These are phyloP conservation scores for Chymomyza fuscimana DNA, from an alignment of 2,888 invertebrate genomes.

Conservation along the genomic window DNA sequence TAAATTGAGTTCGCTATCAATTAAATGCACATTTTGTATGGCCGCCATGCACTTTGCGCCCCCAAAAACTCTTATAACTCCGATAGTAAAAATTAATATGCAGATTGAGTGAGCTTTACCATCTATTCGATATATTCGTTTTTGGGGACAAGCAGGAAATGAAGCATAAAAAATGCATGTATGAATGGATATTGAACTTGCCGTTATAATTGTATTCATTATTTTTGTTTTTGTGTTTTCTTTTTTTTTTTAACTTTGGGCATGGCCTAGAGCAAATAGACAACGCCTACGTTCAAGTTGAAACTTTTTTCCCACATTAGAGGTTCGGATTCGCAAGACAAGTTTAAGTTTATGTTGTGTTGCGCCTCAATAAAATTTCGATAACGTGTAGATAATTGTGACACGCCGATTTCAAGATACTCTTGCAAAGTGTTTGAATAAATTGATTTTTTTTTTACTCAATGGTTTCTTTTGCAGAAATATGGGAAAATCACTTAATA, in stretches of 20 bases:
- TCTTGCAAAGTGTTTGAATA: slow-evolving; percentile 29
- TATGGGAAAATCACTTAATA: no score
- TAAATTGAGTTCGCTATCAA: slow-evolving; percentile 42
- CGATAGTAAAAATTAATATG: slow-evolving; percentile 59
- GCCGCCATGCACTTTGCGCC: slow-evolving; percentile 68
- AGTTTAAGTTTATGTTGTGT: slow-evolving; percentile 10
- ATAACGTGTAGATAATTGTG: slow-evolving; percentile 11
- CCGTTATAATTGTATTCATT: neutral
- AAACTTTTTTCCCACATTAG: slow-evolving; percentile 67
- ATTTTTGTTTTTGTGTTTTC: neutral
- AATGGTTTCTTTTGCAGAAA: no score
- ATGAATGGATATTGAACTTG: neutral
- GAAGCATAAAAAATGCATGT: slow-evolving; percentile 67
- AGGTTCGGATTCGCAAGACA: slow-evolving; percentile 54
- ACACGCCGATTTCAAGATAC: slow-evolving; percentile 37
- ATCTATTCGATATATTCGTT: neutral
- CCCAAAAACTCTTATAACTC: neutral
- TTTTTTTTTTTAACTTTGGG: slow-evolving; percentile 34
- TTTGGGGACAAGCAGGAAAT: slow-evolving; percentile 56
- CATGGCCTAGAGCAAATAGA: slow-evolving; percentile 40
- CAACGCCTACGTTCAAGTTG: neutral
- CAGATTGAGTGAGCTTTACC: slow-evolving; percentile 27
- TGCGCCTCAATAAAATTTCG: neutral
- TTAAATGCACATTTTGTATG: slow-evolving; percentile 72
- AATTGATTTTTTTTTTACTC: neutral